Evolutionary conservation across 2,113 vertebrate species (phyloP), one percentile per base, ranked within the genome.

Genomic region (Bubo blakistoni): DNA sequence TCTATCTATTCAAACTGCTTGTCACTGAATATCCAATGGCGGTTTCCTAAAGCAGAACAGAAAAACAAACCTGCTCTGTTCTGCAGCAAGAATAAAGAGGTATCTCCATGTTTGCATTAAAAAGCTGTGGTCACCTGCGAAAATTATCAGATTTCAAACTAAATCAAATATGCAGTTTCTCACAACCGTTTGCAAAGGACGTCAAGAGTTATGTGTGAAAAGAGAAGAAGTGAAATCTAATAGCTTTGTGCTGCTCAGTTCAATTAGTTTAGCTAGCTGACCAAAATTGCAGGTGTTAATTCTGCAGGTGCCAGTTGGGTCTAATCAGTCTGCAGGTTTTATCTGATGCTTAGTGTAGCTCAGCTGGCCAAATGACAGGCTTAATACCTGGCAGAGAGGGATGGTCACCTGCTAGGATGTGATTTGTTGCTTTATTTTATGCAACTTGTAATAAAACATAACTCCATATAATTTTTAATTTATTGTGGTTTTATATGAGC

Each of bases 221-320:
- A 94, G 73, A 92, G 74, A 79, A 82, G 86, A 84, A 88, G 54
- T 88, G 96, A 91, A 96, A 97, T 79, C 54, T 54, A 81, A 97
- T 92, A 76, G 71, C 54, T 92, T 62, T 66, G 83, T 94, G 71
- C 81, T 82, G 70, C 58, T 97, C 70, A 19, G 81, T 82, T 95
- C 96, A 96, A 95, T 97, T 96, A 96, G 91, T 82, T 96, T 87
- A 94, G 84, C 62, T 86, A 54, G 78, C 87, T 66, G 81, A 73
- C 92, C 95, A 91, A 91, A 96, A 93, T 52, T 70, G 47, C 92
- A 95, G 95, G 96, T 94, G 92, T 91, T 95, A 95, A 97, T 97
- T 96, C 85, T 95, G 95, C 95, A 97, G 95, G 92, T 94, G 92
- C 91, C 87, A 91, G 74, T 85, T 94, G 84, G 46, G 81, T 85